phyloP scores from a whole-genome alignment of 2,113 vertebrate genomes.

The Paradoxurus hermaphroditus region DNA sequence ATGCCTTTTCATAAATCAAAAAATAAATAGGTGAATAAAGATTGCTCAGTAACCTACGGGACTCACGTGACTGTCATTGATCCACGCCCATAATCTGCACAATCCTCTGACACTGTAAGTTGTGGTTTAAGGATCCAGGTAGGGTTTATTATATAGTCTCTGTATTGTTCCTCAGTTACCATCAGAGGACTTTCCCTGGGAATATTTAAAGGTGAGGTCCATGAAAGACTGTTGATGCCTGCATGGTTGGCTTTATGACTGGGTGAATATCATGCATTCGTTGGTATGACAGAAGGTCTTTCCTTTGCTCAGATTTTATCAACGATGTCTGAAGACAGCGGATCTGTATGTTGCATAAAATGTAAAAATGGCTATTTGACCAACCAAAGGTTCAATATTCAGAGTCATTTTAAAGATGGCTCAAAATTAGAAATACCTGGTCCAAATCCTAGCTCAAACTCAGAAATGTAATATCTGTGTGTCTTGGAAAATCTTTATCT shows the following conservation, averaged over 20 bases:
- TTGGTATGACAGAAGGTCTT: background rate
- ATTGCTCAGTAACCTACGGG: background rate
- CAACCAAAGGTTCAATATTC: background rate
- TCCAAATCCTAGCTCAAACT: background rate
- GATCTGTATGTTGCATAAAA: rapidly evolving
- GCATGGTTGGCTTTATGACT: background rate
- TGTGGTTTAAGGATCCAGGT: rapidly evolving
- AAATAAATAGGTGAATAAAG: background rate
- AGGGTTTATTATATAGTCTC: rapidly evolving
- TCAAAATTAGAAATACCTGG: background rate
- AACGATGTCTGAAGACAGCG: background rate
- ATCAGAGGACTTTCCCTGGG: background rate
- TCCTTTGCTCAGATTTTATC: background rate
- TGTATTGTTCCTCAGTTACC: background rate
- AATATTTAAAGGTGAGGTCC: background rate
- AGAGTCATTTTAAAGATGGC: background rate
- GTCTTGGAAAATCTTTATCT: rapidly evolving
- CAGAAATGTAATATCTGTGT: background rate
- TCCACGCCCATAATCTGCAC: background rate
- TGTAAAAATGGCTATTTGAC: background rate
- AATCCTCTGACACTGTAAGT: rapidly evolving
- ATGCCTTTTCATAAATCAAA: constrained; percentile 31
- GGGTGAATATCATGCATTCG: background rate
- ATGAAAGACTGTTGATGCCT: background rate
- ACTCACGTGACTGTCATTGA: background rate